A percentile compares a stretch with the other conserved stretches of the same genome.
These are phyloP conservation scores for Setipinna tenuifilis DNA, from an alignment of 2,797 vertebrate species.

Conservation along the genomic window DNA sequence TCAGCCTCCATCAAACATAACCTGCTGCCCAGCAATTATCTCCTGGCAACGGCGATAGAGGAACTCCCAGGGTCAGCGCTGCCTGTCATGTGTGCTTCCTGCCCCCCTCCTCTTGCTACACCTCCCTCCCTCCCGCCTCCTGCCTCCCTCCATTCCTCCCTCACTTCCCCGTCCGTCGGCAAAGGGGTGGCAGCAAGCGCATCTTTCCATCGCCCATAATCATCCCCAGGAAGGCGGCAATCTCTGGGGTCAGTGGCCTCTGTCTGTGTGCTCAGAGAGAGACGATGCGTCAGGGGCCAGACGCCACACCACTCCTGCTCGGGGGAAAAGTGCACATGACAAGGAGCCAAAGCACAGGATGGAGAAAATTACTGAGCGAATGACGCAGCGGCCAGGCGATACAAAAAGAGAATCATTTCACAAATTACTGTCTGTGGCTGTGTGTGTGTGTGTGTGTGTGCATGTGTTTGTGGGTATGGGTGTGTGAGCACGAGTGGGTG, in stretches of 20 bases:
- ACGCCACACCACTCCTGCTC: background rate
- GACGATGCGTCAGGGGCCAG: constrained; percentile 26
- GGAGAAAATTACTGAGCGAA: background rate
- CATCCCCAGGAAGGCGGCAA: constrained; percentile 62
- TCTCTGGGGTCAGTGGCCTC: constrained; percentile 61
- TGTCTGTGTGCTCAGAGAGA: constrained; percentile 57
- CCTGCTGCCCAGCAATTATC: constrained; percentile 69
- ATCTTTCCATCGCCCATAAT: constrained; percentile 62
- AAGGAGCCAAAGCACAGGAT: background rate
- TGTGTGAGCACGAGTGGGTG: too few species aligned
- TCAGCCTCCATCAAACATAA: constrained; percentile 70
- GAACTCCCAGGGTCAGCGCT: constrained; percentile 54
- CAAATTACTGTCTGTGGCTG: background rate
- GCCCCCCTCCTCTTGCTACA: background rate
- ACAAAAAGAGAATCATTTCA: background rate
- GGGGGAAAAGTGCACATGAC: background rate
- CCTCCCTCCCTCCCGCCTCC: background rate
- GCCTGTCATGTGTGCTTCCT: constrained; percentile 61
- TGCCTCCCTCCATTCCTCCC: background rate
- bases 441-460: background rate
- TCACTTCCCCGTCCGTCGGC: constrained; percentile 35
- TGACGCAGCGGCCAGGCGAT: too few species aligned
- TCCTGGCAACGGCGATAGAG: constrained; percentile 56
- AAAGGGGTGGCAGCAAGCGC: constrained; percentile 57
- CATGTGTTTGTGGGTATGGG: background rate